Evolutionary conservation across 2,113 vertebrate species (phyloP).

Genomic region (Amia ocellicauda): DNA sequence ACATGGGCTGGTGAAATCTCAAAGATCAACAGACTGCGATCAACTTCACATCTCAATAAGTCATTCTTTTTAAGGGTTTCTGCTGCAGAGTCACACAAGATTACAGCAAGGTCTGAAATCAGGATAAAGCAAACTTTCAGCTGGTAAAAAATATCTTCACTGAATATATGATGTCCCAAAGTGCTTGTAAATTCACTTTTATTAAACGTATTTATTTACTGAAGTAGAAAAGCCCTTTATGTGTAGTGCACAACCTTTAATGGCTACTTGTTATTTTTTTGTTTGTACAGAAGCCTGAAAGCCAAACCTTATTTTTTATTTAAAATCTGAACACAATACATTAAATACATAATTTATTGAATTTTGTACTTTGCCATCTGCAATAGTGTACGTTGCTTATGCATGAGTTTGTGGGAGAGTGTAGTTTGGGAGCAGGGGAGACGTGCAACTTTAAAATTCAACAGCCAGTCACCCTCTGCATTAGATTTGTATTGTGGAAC

Average conservation of each 20-base stretch:
- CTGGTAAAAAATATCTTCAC: too few species aligned
- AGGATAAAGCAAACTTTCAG: too few species aligned
- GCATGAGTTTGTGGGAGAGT: constrained; percentile 65
- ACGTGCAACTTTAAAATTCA: too few species aligned
- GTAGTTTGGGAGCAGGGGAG: constrained; percentile 34
- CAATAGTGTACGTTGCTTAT: constrained; percentile 41
- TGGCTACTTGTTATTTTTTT: too few species aligned
- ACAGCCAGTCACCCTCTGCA: too few species aligned
- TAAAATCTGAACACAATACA: constrained; percentile 56
- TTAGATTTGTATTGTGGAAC: too few species aligned
- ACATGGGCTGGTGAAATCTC: constrained; percentile 32
- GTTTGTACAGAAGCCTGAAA: constrained; percentile 15
- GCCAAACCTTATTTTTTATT: constrained; percentile 69
- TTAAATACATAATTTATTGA: constrained; percentile 70
- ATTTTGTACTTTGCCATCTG: constrained; percentile 50
- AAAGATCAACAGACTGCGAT: constrained; percentile 70
- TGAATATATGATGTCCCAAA: too few species aligned
- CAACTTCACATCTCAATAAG: constrained; percentile 62
- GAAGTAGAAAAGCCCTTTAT: constrained; percentile 26
- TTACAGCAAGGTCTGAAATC: constrained; percentile 56
- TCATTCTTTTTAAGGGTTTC: constrained; percentile 64
- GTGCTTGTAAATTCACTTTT: too few species aligned
- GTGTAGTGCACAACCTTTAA: background rate
- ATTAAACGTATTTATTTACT: too few species aligned
- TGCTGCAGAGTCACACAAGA: constrained; percentile 63